These are phyloP conservation scores for Melanotus villosus DNA, from an alignment of 2,888 invertebrate species.

Conservation along the genomic window DNA sequence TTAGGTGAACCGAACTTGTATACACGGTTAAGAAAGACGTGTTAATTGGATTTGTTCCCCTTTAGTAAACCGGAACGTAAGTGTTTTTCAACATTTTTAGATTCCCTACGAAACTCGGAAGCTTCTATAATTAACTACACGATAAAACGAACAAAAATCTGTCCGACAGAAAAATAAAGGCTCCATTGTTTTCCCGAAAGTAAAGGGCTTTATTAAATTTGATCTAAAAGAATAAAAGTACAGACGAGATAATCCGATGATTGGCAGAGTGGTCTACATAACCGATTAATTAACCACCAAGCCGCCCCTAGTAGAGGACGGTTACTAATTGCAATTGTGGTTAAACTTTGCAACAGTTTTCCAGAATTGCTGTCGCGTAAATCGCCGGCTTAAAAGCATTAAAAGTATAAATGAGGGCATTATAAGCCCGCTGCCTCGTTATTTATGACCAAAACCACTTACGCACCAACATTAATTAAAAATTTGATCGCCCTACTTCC, in stretches of 20 bases:
- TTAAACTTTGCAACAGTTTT: constrained; percentile 52
- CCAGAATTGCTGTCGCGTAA: constrained; percentile 51
- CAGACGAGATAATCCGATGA: constrained; percentile 36
- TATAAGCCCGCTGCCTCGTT: constrained; percentile 46
- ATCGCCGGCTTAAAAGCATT: constrained; percentile 53
- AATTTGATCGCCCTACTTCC: constrained; percentile 42
- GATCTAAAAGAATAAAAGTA: neutral
- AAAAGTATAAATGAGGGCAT: constrained; percentile 51
- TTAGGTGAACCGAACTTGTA: constrained; percentile 12
- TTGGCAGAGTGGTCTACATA: constrained; percentile 41
- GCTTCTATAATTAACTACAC: too few relatives aligned
- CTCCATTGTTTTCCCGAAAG: neutral
- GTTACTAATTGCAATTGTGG: constrained; percentile 52
- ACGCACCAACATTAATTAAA: constrained; percentile 51
- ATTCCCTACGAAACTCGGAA: neutral
- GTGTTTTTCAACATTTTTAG: constrained; percentile 3
- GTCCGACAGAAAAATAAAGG: neutral
- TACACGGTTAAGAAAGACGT: constrained; percentile 8
- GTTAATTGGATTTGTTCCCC: constrained; percentile 18
- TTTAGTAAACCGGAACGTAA: constrained; percentile 9
- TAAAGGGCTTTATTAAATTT: constrained; percentile 1
- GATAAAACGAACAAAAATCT: neutral
- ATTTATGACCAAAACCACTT: constrained; percentile 52
- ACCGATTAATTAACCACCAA: constrained; percentile 46
- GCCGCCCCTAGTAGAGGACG: constrained; percentile 24